These are phyloP conservation scores for Ctenicera cuprea DNA, from an alignment of 2,888 invertebrate species.

Conservation along the genomic window DNA sequence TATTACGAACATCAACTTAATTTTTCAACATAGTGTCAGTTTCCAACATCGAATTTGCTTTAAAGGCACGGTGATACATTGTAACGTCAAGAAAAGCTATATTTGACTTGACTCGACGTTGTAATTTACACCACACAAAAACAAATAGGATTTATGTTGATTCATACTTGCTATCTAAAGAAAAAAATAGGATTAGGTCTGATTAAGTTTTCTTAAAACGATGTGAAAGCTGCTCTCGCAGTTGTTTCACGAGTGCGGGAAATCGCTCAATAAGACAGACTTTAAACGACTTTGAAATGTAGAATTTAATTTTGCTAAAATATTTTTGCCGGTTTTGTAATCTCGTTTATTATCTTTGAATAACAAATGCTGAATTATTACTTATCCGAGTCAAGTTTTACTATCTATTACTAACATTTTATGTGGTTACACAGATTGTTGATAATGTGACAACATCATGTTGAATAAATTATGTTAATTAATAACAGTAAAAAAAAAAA, in stretches of 20 bases:
- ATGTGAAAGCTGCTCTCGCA: background rate
- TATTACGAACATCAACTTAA: conserved; percentile 11
- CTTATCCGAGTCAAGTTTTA: too few species aligned
- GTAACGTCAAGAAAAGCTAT: conserved; percentile 6
- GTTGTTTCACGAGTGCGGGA: background rate
- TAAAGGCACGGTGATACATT: conserved; percentile 18
- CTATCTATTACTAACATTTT: too few species aligned
- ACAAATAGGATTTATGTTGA: background rate
- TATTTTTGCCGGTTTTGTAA: background rate
- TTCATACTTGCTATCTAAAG: background rate
- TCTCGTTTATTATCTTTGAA: background rate
- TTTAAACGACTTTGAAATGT: conserved; percentile 17
- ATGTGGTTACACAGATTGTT: too few species aligned
- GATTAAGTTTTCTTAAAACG: background rate
- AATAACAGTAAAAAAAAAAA: too few species aligned
- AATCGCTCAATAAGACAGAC: conserved; percentile 11
- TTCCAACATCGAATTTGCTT: conserved; percentile 4
- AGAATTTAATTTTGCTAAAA: conserved; percentile 16
- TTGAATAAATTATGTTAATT: too few species aligned
- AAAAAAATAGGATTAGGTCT: background rate
- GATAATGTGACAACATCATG: too few species aligned
- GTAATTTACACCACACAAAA: too few species aligned
- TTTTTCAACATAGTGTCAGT: conserved; percentile 6
- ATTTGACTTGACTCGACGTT: conserved; percentile 23
- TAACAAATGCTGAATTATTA: background rate